Base-by-base conservation (phyloP, 2,888 invertebrate species). In the Halictus quadricinctus region DNA sequence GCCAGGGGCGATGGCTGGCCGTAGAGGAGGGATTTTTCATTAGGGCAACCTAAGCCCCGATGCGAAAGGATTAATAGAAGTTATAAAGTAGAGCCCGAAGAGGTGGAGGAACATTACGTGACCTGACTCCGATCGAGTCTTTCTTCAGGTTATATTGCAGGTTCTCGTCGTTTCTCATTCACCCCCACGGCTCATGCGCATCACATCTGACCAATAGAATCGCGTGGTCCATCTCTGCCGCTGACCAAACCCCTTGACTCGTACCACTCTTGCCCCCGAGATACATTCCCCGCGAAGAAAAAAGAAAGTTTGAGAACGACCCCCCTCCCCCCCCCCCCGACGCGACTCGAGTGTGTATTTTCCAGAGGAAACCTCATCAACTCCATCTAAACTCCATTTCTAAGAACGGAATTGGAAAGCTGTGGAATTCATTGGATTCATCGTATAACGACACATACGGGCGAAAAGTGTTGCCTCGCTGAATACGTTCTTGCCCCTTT, bases 51-150 rank as follows among this genome's bases (percentile, higher is more conserved):
- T 91, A 91, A 91, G 88, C 89, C 87, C 89, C 91, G 87, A 90
- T 90, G 88, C 90, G 90, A 94, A 94, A 94, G 94, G 94, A 94
- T 94, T 94, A 94, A 94, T 94, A 94, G 94, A 94, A 94, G 94
- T 94, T 94, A 94, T 94, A 94, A 94, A 94, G 94, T 94, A 94
- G 94, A 94, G 94, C 93, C 94, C 93, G 92, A 92, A 92, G 93
- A 92, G 94, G 93, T 92, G 94, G 94, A 94, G 94, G 94, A 92
- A 93, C 94, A 93, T 94, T 94, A 94, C 94, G 94, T 94, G 94
- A 94, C 94, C 92, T 93, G 94, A 94, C 94, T 94, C 93, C 93
- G 94, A 94, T 94, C 94, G 93, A 92, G 93, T 93, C 93, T 94
- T 94, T 94, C 94, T 93, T 93, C 94, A 93, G 93, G 94, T 94